Percentiles rank a stretch among this genome's conserved stretches.
Conservation (phyloP, 2,888 invertebrate species). For the Lottia scabra region DNA sequence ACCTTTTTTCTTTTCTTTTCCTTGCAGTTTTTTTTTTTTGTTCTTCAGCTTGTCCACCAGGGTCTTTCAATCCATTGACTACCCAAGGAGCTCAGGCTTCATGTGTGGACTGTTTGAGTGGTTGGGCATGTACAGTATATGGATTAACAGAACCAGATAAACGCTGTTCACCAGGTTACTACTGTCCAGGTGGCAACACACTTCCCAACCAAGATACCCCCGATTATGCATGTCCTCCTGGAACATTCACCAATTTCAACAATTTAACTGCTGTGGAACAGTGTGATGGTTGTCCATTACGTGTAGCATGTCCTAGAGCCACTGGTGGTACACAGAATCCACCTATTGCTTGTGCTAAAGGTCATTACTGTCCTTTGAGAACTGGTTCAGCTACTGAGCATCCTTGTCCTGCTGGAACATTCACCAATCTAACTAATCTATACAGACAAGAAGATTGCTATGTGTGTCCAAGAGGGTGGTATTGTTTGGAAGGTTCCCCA, state of each 20-base stretch:
- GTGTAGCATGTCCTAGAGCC: slow-evolving; percentile 55
- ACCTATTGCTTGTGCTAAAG: slow-evolving; percentile 59
- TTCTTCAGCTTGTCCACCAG: slow-evolving; percentile 49
- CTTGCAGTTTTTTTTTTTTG: not conserved
- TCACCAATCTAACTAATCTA: slow-evolving; percentile 62
- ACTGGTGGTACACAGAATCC: slow-evolving; percentile 64
- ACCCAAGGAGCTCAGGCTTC: slow-evolving; percentile 34
- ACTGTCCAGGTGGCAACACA: slow-evolving; percentile 63
- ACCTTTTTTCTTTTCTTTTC: too few species aligned
- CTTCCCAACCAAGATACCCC: slow-evolving; percentile 49
- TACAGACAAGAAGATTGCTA: slow-evolving; percentile 56
- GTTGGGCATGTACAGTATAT: slow-evolving; percentile 56
- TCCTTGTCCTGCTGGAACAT: slow-evolving; percentile 65
- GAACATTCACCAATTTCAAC: slow-evolving; percentile 58
- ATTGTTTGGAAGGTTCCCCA: slow-evolving; percentile 59
- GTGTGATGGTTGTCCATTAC: slow-evolving; percentile 54
- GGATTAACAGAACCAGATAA: slow-evolving; percentile 57
- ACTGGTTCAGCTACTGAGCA: slow-evolving; percentile 53
- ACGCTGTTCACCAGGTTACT: slow-evolving; percentile 63
- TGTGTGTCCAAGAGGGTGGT: slow-evolving; percentile 58
- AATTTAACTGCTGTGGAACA: slow-evolving; percentile 61
- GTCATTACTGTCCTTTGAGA: slow-evolving; percentile 62
- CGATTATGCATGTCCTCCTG: slow-evolving; percentile 63
- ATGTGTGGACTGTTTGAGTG: slow-evolving; percentile 57
- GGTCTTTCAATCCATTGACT: slow-evolving; percentile 55